Evolutionary conservation across 2,888 invertebrate species (phyloP).

Genomic region (Gisinianus flammeolus): DNA sequence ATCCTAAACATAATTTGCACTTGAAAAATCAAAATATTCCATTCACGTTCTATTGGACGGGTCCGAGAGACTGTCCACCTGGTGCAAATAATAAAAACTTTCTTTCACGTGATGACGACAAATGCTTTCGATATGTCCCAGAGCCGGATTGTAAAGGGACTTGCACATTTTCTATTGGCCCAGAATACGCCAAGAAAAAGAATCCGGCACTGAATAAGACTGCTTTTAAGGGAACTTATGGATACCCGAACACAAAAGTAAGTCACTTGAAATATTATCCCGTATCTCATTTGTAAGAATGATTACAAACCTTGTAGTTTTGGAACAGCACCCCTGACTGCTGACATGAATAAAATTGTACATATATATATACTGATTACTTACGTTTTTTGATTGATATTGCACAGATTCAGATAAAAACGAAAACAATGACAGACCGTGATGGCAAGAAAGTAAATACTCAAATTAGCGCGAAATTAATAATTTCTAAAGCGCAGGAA

Average conservation of each 20-base stretch:
- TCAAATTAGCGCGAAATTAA: neutral
- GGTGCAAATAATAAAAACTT: too few species aligned
- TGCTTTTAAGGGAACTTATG: neutral
- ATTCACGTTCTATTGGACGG: conserved; percentile 32
- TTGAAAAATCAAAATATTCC: conserved; percentile 15
- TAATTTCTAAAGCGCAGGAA: neutral
- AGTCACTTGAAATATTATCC: neutral
- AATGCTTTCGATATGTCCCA: neutral
- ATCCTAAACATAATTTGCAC: neutral
- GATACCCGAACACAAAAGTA: neutral
- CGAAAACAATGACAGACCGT: too few species aligned
- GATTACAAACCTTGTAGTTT: too few species aligned
- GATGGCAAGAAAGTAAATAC: neutral
- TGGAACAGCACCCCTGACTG: too few species aligned
- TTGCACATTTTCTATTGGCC: neutral
- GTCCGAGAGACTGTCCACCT: conserved; percentile 27
- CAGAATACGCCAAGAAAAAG: neutral
- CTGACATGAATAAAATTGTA: too few species aligned
- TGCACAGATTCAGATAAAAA: neutral
- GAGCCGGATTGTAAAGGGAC: neutral
- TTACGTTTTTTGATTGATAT: neutral
- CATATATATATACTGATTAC: too few species aligned
- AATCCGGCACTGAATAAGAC: neutral
- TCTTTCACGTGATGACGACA: neutral
- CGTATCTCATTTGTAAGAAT: too few species aligned